These are phyloP conservation scores for Stramonita haemastoma DNA, from an alignment of 2,888 invertebrate genomes.

Conservation along the genomic window DNA sequence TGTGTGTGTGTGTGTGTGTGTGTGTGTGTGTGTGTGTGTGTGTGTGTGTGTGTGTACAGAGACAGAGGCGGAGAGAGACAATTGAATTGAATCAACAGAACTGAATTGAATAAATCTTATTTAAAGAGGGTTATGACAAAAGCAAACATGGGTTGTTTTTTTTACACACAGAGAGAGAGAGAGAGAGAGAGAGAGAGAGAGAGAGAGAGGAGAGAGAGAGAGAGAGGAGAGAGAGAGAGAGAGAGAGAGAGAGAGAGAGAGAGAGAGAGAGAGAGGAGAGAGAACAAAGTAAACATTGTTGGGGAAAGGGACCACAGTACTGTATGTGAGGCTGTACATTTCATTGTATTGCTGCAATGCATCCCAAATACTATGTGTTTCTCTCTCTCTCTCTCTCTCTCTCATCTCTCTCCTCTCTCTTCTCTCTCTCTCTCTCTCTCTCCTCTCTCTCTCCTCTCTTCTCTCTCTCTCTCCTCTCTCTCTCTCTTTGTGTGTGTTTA, in stretches of 20 bases:
- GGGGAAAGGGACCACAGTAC: too few species aligned
- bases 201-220: background rate
- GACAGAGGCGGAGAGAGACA: too few species aligned
- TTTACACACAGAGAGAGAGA: too few species aligned
- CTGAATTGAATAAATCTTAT: too few species aligned
- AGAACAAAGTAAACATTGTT: background rate
- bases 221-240: background rate
- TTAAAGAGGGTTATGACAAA: too few species aligned
- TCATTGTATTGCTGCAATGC: background rate
- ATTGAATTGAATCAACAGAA: too few species aligned
- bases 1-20: slow-evolving; percentile 22
- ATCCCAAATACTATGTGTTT: background rate
- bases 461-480: too few species aligned
- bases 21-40: background rate
- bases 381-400: background rate
- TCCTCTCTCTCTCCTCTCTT: background rate
- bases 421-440: slow-evolving; percentile 8
- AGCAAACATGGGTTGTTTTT: too few species aligned
- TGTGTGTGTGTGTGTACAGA: too few species aligned
- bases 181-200: background rate
- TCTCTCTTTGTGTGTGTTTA: too few species aligned
- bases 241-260: background rate
- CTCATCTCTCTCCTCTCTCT: slow-evolving; percentile 8
- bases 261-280: background rate
- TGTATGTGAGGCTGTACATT: too few species aligned